phyloP scores from a whole-genome alignment of 1,140 invertebrate genomes.

The Trichoplusia ni region DNA sequence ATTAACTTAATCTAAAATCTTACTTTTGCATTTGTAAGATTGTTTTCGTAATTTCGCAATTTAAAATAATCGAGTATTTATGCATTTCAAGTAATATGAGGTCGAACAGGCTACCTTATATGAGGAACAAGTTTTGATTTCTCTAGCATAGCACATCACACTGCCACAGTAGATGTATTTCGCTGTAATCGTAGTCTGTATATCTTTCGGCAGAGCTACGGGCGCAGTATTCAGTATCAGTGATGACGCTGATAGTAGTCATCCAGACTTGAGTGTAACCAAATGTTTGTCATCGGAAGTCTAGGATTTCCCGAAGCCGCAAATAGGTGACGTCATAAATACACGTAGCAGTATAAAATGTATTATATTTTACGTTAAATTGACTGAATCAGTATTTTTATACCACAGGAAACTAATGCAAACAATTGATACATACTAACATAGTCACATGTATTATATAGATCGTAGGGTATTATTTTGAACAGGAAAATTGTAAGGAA shows the following conservation, averaged over 20 bases:
- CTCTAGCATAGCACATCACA: no score
- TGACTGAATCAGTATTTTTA: constrained; percentile 29
- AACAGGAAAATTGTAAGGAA: constrained; percentile 21
- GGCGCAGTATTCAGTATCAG: no score
- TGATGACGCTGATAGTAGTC: neutral
- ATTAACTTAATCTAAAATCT: no score
- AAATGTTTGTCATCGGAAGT: neutral
- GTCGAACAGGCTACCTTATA: no score
- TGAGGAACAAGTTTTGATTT: no score
- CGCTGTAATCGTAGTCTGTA: no score
- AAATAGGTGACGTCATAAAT: constrained; percentile 7
- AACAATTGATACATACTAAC: constrained; percentile 10
- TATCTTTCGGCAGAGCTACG: no score
- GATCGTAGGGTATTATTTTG: neutral
- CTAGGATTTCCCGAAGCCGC: constrained; percentile 15
- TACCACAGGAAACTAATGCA: constrained; percentile 9
- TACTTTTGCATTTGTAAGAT: no score
- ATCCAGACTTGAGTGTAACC: neutral
- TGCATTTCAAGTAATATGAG: no score
- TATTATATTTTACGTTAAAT: constrained; percentile 16
- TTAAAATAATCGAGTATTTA: no score
- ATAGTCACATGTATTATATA: neutral
- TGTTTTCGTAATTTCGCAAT: no score
- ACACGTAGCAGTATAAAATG: constrained; percentile 9
- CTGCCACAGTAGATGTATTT: no score